Percentiles rank a stretch among this genome's conserved stretches.
phyloP scores from a whole-genome alignment of 2,888 invertebrate genomes.

The Hedychridium roseum region DNA sequence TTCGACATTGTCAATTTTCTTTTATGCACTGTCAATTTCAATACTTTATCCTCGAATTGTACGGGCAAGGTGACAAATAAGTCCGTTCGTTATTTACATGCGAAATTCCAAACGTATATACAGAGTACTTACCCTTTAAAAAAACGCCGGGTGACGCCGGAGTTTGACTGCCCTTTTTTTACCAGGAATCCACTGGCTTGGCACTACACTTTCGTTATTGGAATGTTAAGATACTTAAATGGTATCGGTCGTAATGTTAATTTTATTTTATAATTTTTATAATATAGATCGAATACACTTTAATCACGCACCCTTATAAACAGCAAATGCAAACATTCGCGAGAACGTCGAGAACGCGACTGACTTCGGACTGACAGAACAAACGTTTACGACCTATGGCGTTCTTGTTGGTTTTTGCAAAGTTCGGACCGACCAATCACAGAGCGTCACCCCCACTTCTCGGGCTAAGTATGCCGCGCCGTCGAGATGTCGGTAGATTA shows the following conservation, averaged over 20 bases:
- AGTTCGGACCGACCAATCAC: constrained; percentile 3
- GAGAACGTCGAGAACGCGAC: constrained; percentile 10
- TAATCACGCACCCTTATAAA: no score
- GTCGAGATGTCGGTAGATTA: neutral
- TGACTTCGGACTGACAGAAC: neutral
- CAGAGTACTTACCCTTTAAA: no score
- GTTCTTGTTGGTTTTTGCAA: neutral
- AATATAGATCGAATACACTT: no score
- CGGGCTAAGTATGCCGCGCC: neutral
- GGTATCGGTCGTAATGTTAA: neutral
- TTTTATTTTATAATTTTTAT: neutral
- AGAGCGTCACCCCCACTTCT: neutral
- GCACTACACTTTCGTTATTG: no score
- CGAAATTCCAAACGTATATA: no score
- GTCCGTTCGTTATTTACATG: no score
- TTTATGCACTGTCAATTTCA: no score
- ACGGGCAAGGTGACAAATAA: no score
- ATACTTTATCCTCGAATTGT: no score
- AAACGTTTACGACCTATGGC: neutral
- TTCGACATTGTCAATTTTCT: no score
- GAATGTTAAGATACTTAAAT: no score
- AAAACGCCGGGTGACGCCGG: neutral
- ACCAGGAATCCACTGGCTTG: neutral
- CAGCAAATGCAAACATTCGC: neutral
- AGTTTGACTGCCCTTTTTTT: neutral